Base-by-base conservation (phyloP, 2,797 vertebrate genomes). In the Vireo griseus region DNA sequence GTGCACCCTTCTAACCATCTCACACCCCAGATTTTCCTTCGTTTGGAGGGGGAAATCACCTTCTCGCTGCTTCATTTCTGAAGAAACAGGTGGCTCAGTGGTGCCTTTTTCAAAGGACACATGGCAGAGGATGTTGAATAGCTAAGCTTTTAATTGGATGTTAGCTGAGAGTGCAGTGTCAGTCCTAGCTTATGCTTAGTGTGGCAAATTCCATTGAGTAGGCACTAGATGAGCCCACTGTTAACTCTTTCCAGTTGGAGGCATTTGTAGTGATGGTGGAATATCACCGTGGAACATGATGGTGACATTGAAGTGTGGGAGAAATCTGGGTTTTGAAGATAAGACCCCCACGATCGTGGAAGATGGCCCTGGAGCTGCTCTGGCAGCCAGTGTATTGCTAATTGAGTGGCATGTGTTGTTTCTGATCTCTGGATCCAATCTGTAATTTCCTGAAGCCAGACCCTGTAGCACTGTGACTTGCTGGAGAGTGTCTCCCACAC, bases 401-500 rank as follows among this genome's bases (percentile, higher is more conserved):
- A 94, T 79, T 92, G 94, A 92, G 71, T 84, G 65, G 28, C 95
- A 95, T 78, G 75, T 90, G 88, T 80, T 90, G 92, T 95, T 96
- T 95, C 92, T 86, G 68, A 90, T 90, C 77, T 90, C 82, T 4
- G 3, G 58, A 95, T 95, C 74, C 90, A 88, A 59, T 75, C 90
- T 95, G 62, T 86, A 2, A 91, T 96, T 92, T 83, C 86, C 55
- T 79, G 75, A 91, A 95, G 85, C 77, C 87, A 92, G 93, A 84
- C 80, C 89, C 86, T 77, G 84, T 93, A 79, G 93, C 79, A 47
- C 62, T 86, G 47, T 82, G 67, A 55, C 91, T 90, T 93, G 82
- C 73, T 92, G 73, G 71, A 90, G 90, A 93, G 67, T 59, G 37
- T 96, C 96, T 95, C 95, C 96, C 96, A 96, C 86, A 83, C 95